Conservation (phyloP, 1,140 invertebrate species). For the Drosophila ohnishii region DNA sequence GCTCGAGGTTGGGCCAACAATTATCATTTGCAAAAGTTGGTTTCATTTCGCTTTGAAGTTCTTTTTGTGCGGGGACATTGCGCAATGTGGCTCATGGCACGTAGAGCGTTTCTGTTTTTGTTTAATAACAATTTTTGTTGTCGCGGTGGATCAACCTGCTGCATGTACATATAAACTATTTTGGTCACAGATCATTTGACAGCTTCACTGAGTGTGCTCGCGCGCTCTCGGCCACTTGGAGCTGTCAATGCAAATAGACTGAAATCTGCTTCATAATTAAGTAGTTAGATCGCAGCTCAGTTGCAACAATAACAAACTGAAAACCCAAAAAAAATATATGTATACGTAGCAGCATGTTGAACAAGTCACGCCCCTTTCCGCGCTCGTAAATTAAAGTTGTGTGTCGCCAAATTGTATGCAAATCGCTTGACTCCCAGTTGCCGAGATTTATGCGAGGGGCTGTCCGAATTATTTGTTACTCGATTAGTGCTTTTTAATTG, state of each 20-base stretch:
- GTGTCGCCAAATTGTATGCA: constrained; percentile 76
- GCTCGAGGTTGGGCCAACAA: constrained; percentile 40
- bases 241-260: constrained; percentile 63
- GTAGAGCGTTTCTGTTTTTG: constrained; percentile 30
- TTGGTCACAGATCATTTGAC: constrained; percentile 55
- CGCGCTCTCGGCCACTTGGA: neutral
- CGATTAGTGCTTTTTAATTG: constrained; percentile 64
- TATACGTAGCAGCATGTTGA: constrained; percentile 19
- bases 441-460: constrained; percentile 63
- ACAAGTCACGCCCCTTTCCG: constrained; percentile 54
- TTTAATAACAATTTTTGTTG: constrained; percentile 8
- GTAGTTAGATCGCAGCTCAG: constrained; percentile 44
- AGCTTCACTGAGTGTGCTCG: constrained; percentile 57
- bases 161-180: constrained; percentile 36
- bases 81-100: constrained; percentile 53
- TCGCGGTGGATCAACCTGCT: constrained; percentile 25
- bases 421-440: constrained; percentile 45
- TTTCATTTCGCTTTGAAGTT: constrained; percentile 44
- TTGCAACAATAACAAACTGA: constrained; percentile 17
- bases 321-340: constrained; percentile 9
- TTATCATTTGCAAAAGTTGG: constrained; percentile 50
- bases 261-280: constrained; percentile 70
- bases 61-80: constrained; percentile 50
- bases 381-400: constrained; percentile 67
- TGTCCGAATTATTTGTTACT: constrained; percentile 24